Conservation (phyloP, 2,113 vertebrate species). For the Pteropus alecto region DNA sequence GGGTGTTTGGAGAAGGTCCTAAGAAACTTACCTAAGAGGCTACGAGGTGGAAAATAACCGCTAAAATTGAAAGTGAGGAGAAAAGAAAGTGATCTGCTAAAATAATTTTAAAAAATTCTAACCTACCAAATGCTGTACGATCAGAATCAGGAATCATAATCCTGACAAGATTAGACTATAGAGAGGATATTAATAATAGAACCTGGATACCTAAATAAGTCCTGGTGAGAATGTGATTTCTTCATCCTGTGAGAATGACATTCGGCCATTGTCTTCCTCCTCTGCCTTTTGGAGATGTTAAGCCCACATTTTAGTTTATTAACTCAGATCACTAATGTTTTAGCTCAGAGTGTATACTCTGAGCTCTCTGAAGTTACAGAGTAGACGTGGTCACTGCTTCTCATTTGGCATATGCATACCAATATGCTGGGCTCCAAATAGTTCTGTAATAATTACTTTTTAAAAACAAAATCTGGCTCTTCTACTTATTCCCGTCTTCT, state of each 20-base stretch:
- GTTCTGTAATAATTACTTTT: neutral
- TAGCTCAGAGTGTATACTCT: neutral
- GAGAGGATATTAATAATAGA: neutral
- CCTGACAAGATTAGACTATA: neutral
- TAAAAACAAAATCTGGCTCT: neutral
- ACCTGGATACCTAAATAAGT: neutral
- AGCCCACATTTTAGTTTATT: neutral
- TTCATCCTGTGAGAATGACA: neutral
- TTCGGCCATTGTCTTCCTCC: neutral
- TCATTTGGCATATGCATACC: neutral
- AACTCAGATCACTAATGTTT: neutral
- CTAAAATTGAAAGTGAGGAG: neutral
- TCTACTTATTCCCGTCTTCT: neutral
- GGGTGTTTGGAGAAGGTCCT: neutral
- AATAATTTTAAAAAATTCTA: neutral
- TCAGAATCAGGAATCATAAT: neutral
- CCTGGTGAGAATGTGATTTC: neutral
- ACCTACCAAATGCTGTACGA: neutral
- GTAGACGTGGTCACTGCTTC: neutral
- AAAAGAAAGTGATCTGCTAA: neutral
- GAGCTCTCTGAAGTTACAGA: neutral
- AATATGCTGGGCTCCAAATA: neutral
- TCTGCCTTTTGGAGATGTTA: neutral
- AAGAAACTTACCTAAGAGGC: neutral
- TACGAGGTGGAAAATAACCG: neutral